phyloP scores from a whole-genome alignment of 2,888 invertebrate species.

The Drosophila prostipennis region DNA sequence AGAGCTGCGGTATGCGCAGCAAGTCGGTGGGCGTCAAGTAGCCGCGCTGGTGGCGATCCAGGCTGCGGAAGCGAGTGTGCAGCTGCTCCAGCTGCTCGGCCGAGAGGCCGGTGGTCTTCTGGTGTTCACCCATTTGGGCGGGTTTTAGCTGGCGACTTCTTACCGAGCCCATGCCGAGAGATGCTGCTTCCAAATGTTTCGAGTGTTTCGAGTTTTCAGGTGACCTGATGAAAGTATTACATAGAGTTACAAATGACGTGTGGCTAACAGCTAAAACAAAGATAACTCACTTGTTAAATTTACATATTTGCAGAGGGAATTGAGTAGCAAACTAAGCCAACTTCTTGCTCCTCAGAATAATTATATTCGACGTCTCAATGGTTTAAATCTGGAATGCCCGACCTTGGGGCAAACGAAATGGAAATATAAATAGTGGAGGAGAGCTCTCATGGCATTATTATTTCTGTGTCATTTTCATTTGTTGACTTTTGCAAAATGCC shows the following conservation, averaged over 20 bases:
- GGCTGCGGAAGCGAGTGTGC: conserved; percentile 12
- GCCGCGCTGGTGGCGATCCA: conserved; percentile 49
- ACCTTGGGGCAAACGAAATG: conserved; percentile 34
- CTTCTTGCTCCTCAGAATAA: too few relatives aligned
- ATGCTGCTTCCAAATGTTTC: conserved; percentile 15
- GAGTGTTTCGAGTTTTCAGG: background rate
- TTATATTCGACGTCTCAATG: too few relatives aligned
- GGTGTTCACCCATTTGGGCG: conserved; percentile 20
- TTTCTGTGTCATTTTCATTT: conserved; percentile 69
- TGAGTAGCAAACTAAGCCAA: too few relatives aligned
- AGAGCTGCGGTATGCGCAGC: conserved; percentile 59
- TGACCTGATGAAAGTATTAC: background rate
- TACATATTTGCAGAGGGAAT: too few relatives aligned
- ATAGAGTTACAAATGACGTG: background rate
- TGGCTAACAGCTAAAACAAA: background rate
- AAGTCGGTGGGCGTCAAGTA: conserved; percentile 58
- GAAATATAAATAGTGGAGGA: conserved; percentile 22
- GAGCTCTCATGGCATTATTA: conserved; percentile 35
- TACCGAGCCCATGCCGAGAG: conserved; percentile 40
- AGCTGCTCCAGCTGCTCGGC: conserved; percentile 20
- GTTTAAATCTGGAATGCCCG: background rate
- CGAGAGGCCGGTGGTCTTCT: conserved; percentile 26
- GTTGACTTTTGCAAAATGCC: conserved; percentile 72
- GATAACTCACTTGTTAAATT: background rate
- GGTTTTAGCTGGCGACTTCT: conserved; percentile 39